A percentile compares a stretch with the other conserved stretches of the same genome.
phyloP scores from a whole-genome alignment of 1,140 invertebrate species.

The Ceratitis capitata region DNA sequence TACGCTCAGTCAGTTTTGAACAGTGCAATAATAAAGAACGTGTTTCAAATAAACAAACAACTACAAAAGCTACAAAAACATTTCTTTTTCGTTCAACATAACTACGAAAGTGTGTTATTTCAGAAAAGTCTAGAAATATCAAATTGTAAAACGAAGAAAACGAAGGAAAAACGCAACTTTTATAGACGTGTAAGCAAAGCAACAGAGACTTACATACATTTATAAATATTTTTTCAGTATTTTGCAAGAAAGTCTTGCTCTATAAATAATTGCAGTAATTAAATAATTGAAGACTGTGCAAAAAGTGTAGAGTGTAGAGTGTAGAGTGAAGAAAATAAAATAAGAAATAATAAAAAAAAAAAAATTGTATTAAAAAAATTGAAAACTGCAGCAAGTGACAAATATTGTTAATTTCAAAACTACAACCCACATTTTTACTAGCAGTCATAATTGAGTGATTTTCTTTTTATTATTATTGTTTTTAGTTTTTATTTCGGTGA shows the following conservation, averaged over 20 bases:
- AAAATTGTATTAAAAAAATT: background rate
- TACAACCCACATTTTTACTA: background rate
- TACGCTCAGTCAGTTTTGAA: slow-evolving; percentile 11
- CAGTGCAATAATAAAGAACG: background rate
- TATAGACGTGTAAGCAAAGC: background rate
- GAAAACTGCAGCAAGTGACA: background rate
- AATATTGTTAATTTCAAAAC: background rate
- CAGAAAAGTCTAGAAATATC: background rate
- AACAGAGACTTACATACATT: background rate
- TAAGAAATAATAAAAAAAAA: no score
- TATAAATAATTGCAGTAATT: slow-evolving; percentile 7
- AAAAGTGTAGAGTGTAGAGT: slow-evolving; percentile 11
- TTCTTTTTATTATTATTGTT: slow-evolving; percentile 31
- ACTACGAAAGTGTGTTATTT: background rate
- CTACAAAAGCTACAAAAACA: background rate
- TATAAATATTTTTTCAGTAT: no score
- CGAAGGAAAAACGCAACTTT: background rate
- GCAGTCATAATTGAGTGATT: background rate
- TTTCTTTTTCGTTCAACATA: no score
- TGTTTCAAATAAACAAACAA: background rate
- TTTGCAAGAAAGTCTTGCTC: slow-evolving; percentile 1
- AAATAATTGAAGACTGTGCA: background rate
- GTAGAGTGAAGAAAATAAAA: no score
- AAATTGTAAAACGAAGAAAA: background rate
- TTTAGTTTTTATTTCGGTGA: background rate